phyloP scores from a whole-genome alignment of 2,113 vertebrate species.

The Oceanodroma tethys region DNA sequence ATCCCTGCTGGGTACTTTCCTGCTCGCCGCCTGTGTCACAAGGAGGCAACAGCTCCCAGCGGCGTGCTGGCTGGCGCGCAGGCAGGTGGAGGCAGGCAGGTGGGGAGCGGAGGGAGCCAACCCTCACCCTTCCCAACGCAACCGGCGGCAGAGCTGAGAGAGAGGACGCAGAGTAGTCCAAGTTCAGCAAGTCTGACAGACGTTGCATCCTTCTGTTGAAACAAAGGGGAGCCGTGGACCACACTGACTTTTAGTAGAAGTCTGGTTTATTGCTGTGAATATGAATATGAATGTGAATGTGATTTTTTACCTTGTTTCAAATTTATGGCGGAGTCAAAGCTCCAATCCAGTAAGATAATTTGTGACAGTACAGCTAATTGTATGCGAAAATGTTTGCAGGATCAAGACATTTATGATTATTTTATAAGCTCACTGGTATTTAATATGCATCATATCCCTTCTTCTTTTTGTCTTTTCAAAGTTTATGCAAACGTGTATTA shows the following conservation, averaged over 20 bases:
- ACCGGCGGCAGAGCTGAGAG: background rate
- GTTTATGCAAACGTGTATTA: background rate
- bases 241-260: background rate
- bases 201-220: background rate
- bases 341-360: background rate
- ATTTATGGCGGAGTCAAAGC: background rate
- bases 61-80: fast-evolving
- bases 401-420: background rate
- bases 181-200: background rate
- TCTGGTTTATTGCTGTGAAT: background rate
- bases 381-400: background rate
- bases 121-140: fast-evolving
- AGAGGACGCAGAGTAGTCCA: background rate
- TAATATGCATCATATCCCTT: background rate
- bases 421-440: background rate
- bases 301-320: background rate
- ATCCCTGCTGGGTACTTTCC: background rate
- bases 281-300: no score
- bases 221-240: background rate
- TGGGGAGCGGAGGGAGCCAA: background rate
- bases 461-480: background rate
- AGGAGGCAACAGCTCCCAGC: background rate
- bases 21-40: background rate
- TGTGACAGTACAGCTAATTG: background rate
- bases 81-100: background rate